Conservation (phyloP, 1,140 invertebrate species). For the Arion vulgaris region DNA sequence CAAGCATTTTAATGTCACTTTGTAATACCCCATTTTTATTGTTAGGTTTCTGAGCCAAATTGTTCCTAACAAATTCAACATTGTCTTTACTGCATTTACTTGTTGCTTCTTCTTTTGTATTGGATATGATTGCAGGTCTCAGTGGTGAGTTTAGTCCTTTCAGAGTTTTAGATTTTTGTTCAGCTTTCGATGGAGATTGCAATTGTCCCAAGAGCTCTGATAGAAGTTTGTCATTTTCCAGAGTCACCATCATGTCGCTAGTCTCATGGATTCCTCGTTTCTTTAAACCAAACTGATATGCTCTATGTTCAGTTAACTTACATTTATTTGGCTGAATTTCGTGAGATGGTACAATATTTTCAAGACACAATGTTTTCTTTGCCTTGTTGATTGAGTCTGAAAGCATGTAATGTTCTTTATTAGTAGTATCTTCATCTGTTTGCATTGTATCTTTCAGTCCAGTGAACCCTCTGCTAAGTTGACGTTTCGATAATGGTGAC, state of each 20-base stretch:
- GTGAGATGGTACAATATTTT: background rate
- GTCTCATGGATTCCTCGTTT: background rate
- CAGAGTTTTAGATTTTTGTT: background rate
- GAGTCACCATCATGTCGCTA: background rate
- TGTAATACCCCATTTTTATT: background rate
- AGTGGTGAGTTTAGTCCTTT: background rate
- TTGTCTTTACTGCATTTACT: background rate
- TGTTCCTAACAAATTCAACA: background rate
- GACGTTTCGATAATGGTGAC: slow-evolving; percentile 24
- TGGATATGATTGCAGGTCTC: too few relatives aligned
- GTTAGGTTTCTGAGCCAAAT: background rate
- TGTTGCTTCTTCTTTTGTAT: background rate
- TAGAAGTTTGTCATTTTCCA: slow-evolving; percentile 23
- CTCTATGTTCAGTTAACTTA: slow-evolving; percentile 10
- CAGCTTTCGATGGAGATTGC: background rate
- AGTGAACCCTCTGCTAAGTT: background rate
- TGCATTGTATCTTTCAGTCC: background rate
- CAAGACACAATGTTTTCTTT: background rate
- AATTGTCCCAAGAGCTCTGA: slow-evolving; percentile 11
- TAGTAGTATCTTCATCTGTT: background rate
- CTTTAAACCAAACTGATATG: slow-evolving; percentile 26
- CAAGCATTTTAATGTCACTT: slow-evolving; percentile 21
- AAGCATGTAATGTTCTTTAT: background rate
- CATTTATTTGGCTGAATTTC: background rate
- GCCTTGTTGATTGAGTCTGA: background rate